Base-by-base conservation (phyloP, 1,140 invertebrate genomes). In the Drosophila pachea region DNA sequence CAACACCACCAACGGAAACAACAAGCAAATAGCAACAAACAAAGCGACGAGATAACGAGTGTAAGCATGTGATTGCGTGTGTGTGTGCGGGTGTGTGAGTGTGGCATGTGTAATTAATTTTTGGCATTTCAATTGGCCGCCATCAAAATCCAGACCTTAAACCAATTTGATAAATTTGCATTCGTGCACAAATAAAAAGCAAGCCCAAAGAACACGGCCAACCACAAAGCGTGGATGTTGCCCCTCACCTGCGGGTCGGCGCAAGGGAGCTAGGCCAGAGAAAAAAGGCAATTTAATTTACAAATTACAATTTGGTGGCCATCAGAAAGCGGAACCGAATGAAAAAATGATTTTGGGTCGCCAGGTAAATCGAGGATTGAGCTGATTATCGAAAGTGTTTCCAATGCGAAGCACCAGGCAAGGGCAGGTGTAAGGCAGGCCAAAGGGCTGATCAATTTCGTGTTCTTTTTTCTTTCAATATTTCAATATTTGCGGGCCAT, bases 81-180 rank as follows among this genome's bases (percentile, higher is more conserved):
- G 63, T 69, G 47, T 58, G 47, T 33, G n/a, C n/a, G n/a, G n/a
- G 61, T 56, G 52, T 63, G 36, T 35, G 8, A 53, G 53, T 16
- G 31, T 49, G 32, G 64, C 71, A 73, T 84, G 76, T 84, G 78
- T 83, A 83, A 83, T 83, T 83, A 83, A 78, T 83, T 78, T 76
- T 73, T 76, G 68, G 76, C 50, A 70, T 76, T 78, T 73, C 73
- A 83, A 84, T 83, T 83, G 78, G 68, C 76, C 76, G 48, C 48
- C 75, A 83, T 68, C 54, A 68, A 56, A 61, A 69, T 43, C 22
- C 53, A 78, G 75, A 66, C 75, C 73, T 78, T 83, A 76, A 83
- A 78, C 84, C 78, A 83, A 83, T 83, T 83, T 83, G 78, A 79
- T 65, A 74, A 78, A 83, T 83, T 83, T 84, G 65, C 78, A 83